Percentiles rank a stretch among this genome's conserved stretches.
These are phyloP conservation scores for Plumapathes pennacea DNA, from an alignment of 92 coral and sea anemone genomes.

Conservation along the genomic window DNA sequence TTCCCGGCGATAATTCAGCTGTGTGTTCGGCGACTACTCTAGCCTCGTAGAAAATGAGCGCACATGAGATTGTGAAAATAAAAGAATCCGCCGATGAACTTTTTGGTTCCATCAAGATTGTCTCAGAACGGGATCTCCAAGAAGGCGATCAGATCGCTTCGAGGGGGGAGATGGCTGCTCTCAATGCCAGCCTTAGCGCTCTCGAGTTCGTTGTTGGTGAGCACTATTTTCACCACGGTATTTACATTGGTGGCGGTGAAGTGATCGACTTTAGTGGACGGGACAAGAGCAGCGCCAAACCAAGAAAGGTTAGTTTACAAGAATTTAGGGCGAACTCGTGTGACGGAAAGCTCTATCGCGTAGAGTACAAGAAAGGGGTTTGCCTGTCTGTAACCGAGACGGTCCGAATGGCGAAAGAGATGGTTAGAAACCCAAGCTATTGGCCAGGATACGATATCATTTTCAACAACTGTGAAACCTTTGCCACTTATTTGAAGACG, in stretches of 20 bases:
- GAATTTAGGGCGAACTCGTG: background rate
- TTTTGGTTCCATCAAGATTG: too few relatives aligned
- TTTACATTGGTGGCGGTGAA: conserved; percentile 7
- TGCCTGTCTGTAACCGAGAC: background rate
- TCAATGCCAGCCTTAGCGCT: background rate
- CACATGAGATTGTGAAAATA: too few relatives aligned
- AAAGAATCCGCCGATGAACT: too few relatives aligned
- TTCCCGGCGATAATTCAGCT: too few relatives aligned
- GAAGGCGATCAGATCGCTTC: background rate
- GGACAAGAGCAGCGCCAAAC: background rate
- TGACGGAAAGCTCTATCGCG: conserved; percentile 10
- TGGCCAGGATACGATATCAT: too few relatives aligned
- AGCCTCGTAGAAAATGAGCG: too few relatives aligned
- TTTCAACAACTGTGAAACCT: too few relatives aligned
- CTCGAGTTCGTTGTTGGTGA: background rate
- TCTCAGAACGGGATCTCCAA: background rate
- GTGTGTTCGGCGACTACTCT: too few relatives aligned
- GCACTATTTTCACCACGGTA: conserved; percentile 17
- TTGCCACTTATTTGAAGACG: too few relatives aligned
- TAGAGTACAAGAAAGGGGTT: background rate
- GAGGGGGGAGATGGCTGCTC: background rate
- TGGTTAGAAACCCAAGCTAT: background rate
- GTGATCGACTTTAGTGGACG: conserved; percentile 1
- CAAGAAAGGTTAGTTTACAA: conserved; percentile 3
- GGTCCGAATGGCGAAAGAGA: background rate